These are phyloP conservation scores for Smittia sp. DNA, from an alignment of 2,888 invertebrate genomes.

Conservation along the genomic window DNA sequence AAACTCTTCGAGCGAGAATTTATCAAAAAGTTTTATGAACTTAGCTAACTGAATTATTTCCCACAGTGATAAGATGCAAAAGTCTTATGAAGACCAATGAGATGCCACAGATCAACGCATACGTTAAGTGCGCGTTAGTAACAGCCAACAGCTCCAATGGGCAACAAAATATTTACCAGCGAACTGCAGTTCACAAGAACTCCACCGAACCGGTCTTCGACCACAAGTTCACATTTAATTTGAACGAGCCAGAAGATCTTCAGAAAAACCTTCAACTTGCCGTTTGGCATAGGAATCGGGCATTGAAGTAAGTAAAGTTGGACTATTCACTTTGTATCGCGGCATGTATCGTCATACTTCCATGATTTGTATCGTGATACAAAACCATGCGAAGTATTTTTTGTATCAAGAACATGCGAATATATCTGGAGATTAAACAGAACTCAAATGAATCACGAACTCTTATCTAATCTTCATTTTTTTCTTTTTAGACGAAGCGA, in stretches of 20 bases:
- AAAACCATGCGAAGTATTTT: not conserved
- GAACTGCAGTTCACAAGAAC: conserved; percentile 78
- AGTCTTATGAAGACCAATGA: conserved; percentile 68
- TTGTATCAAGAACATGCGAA: not conserved
- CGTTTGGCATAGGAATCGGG: conserved; percentile 83
- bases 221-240: conserved; percentile 69
- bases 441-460: not conserved
- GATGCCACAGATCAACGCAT: conserved; percentile 68
- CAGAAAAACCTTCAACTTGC: conserved; percentile 69
- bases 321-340: not conserved
- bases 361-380: not conserved
- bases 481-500: conserved; percentile 72
- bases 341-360: not conserved
- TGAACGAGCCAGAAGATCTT: conserved; percentile 53
- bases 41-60: not conserved
- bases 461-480: conserved; percentile 1
- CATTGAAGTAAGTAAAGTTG: conserved; percentile 73
- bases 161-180: conserved; percentile 58
- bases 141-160: conserved; percentile 44
- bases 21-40: not conserved
- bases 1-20: not conserved
- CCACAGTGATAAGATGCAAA: conserved; percentile 70
- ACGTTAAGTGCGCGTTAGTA: conserved; percentile 61
- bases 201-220: conserved; percentile 77
- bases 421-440: not conserved